Evolutionary conservation across 2,888 invertebrate species (phyloP).

Genomic region (Dynastes hyllus): DNA sequence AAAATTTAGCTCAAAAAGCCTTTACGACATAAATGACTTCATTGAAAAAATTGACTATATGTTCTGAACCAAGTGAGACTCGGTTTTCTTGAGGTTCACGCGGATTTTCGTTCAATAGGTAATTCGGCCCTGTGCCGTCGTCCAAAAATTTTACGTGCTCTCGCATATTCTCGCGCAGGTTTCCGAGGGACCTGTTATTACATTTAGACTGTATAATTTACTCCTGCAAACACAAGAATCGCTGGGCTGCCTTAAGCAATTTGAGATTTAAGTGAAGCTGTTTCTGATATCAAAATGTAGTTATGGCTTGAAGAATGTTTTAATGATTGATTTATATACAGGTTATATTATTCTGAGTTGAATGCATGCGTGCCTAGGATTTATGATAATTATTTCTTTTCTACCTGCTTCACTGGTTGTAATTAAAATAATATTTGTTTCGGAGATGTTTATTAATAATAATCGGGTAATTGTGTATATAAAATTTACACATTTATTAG

Average conservation of each 20-base stretch:
- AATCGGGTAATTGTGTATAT: no score
- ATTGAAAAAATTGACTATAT: no score
- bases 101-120: neutral
- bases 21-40: no score
- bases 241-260: constrained; percentile 10
- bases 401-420: no score
- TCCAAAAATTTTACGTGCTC: neutral
- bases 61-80: no score
- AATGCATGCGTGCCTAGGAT: neutral
- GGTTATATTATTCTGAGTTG: neutral
- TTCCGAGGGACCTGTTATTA: neutral
- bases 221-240: constrained; percentile 8
- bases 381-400: no score
- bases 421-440: no score
- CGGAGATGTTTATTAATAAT: no score
- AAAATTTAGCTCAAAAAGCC: no score
- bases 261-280: neutral
- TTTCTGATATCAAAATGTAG: constrained; percentile 1
- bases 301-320: neutral
- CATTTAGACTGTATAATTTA: neutral
- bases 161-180: neutral
- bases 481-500: no score
- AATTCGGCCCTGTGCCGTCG: no score
- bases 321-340: neutral
- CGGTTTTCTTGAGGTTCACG: no score